Evolutionary conservation across 2,797 vertebrate species (phyloP).

Genomic region (Arnoldichthys spilopterus): DNA sequence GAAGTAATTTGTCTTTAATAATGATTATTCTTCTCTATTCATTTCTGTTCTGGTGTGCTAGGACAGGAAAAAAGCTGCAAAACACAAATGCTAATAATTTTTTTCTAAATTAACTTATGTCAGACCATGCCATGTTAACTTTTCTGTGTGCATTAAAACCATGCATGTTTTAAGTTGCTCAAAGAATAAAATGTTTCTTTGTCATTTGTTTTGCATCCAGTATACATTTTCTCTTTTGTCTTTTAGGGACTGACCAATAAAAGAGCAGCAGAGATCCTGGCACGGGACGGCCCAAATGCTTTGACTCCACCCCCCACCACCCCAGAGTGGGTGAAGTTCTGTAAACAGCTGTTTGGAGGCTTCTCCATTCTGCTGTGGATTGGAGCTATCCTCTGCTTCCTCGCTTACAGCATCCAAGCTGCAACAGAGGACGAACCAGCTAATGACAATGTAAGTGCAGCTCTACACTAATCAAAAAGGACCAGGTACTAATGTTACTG

Average conservation of each 20-base stretch:
- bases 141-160: too few relatives aligned
- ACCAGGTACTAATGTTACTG: neutral
- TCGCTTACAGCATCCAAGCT: constrained; percentile 90
- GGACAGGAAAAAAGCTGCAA: too few relatives aligned
- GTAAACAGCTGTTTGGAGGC: constrained; percentile 92
- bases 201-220: too few relatives aligned
- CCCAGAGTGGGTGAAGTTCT: too few relatives aligned
- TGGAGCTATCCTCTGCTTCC: constrained; percentile 90
- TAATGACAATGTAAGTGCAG: constrained; percentile 88
- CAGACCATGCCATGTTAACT: too few relatives aligned
- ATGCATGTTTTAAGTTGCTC: too few relatives aligned
- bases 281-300: constrained; percentile 85
- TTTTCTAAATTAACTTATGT: too few relatives aligned
- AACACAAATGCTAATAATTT: too few relatives aligned
- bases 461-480: neutral
- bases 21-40: too few relatives aligned
- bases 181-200: too few relatives aligned
- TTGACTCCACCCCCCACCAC: constrained; percentile 91
- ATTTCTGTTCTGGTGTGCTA: too few relatives aligned
- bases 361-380: constrained; percentile 95
- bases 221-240: constrained; percentile 3
- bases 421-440: constrained; percentile 85
- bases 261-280: constrained; percentile 82
- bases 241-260: constrained; percentile 83
- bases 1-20: too few relatives aligned